phyloP scores from a whole-genome alignment of 2,797 vertebrate species.

The Xenops minutus region DNA sequence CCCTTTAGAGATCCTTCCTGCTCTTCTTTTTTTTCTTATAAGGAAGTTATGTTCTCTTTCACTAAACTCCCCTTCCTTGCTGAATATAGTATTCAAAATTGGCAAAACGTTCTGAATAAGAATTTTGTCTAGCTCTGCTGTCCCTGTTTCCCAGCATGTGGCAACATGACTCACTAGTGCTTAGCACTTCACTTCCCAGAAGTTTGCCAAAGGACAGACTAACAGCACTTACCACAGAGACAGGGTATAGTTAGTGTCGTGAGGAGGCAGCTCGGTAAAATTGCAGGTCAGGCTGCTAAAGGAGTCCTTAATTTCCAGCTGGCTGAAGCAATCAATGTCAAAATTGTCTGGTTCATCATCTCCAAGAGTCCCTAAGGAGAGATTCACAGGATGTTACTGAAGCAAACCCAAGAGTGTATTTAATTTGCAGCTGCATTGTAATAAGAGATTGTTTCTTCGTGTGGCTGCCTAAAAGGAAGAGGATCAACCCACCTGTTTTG shows the following conservation, averaged over 20 bases:
- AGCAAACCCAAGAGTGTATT: not conserved
- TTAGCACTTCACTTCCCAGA: not conserved
- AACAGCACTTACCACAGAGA: slow-evolving; percentile 68
- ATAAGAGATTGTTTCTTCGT: not conserved
- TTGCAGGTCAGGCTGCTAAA: slow-evolving; percentile 69
- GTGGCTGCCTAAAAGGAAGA: not conserved
- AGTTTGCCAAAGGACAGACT: not conserved
- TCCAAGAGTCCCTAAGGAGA: slow-evolving; percentile 63
- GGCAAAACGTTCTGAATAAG: not conserved
- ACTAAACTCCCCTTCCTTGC: not conserved
- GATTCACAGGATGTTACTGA: slow-evolving; percentile 6
- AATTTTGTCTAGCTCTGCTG: not conserved
- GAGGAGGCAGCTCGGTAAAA: slow-evolving; percentile 51
- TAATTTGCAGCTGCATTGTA: not conserved
- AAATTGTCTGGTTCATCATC: slow-evolving; percentile 69
- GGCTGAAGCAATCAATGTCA: slow-evolving; percentile 70
- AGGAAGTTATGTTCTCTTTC: not conserved
- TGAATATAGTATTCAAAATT: not conserved
- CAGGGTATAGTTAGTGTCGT: slow-evolving; percentile 58
- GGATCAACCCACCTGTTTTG: not conserved
- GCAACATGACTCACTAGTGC: not conserved
- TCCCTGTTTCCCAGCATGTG: not conserved
- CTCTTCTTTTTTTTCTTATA: not conserved
- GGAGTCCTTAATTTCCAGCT: slow-evolving; percentile 56
- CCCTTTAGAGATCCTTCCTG: not conserved